Base-by-base conservation (phyloP, 2,113 vertebrate species). In the Psilopogon haemacephalus region DNA sequence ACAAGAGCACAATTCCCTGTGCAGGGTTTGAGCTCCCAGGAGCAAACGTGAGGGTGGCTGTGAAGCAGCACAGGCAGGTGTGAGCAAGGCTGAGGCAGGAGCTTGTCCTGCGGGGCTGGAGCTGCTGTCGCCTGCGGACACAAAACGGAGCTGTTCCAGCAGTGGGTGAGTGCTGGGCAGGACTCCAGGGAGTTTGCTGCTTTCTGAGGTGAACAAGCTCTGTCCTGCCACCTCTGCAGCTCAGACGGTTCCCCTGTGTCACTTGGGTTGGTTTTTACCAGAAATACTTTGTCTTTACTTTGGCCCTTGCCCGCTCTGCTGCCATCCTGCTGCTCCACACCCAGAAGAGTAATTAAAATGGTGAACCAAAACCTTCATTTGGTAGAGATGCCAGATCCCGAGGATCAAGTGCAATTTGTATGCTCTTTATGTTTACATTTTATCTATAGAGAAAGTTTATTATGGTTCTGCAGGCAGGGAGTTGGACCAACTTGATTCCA, bases 361-460 rank as follows among this genome's bases (percentile, higher is more conserved):
- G 27, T 38, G 56, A 91, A 16, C 56, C 0, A 5, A 88, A 58
- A 82, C 77, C 84, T 89, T 89, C 40, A 6, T 63, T 72, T 42
- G 69, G 54, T 86, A 48, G 88, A 30, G 69, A 82, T 26, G 86
- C 88, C 88, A 35, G 33, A 67, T 84, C 90, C 86, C 56, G 33
- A 84, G 96, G 94, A 85, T 93, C 94, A 76, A 70, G 92, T 94
- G 95, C 92, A 93, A 32, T 94, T 89, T 38, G 84, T 94, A 73
- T 37, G 32, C 74, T 93, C 67, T 84, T 86, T 86, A 59, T 89
- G 94, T 95, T 96, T 93, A 95, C 90, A 73, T 92, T 95, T 84
- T 84, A 82, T 55, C 78, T 70, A 67, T 65, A 82, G 46, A 93
- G 69, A 56, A 78, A 42, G 54, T 18, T 4, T 16, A 50, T 74